Evolutionary conservation across 2,888 invertebrate genomes (phyloP), one percentile per base, ranked within the genome.

Genomic region (Iphiclides podalirius): DNA sequence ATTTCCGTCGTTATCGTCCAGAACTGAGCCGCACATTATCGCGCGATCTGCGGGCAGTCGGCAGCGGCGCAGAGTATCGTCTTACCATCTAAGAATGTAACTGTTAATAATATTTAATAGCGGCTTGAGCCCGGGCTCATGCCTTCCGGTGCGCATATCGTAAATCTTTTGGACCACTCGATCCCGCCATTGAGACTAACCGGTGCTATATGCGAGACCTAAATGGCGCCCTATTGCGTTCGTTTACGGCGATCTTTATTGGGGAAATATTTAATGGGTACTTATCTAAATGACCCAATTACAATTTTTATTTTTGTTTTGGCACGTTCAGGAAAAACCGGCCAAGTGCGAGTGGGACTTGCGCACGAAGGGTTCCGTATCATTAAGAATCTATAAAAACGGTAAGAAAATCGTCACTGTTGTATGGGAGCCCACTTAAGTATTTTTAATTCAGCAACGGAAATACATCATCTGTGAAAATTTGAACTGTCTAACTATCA

Each of bases 61-160:
- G 38, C 51, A 36, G 39, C 46, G 35, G 51, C 51, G 38, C 38
- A 33, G 44, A 44, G 52, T 46, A 49, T 49, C 35, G 46, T 54
- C 57, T 59, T 60, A 60, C 44, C 52, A 59, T 57, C 60, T 59
- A 54, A 57, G 57, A 60, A 59, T 57, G 60, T 55, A 53, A 51
- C 59, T 61, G 56, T 58, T 63, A 62, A 64, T 66, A 37, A 42
- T 48, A 48, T 43, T 64, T 59, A 65, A 61, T 54, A 55, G 51
- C 52, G 51, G 57, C 53, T 60, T 58, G 45, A 48, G 56, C 58
- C 33, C 36, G 8, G 12, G 63, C 63, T 60, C 59, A 66, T 59
- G 64, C 52, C 63, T 69, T 70, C 70, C 68, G 69, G 57, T 66
- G 52, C 31, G 42, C 54, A 54, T 61, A 58, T 58, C 58, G 59